Percentiles rank a stretch among this genome's conserved stretches.
These are phyloP conservation scores for Acrobeloides nanus DNA, from an alignment of 2,888 invertebrate species.

Conservation along the genomic window DNA sequence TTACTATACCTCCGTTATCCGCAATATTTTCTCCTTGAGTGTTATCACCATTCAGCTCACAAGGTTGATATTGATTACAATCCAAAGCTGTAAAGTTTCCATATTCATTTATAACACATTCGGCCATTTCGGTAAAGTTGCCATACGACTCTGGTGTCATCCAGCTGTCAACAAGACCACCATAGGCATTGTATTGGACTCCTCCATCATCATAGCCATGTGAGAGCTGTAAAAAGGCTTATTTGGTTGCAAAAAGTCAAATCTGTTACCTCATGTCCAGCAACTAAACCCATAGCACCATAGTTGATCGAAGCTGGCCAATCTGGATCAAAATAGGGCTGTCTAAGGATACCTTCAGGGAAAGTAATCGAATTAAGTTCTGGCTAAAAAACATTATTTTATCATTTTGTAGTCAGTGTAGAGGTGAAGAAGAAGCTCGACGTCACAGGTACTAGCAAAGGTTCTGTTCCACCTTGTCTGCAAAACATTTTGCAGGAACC, in stretches of 20 bases:
- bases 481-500: too few species aligned
- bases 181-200: constrained; percentile 43
- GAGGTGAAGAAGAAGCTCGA: too few species aligned
- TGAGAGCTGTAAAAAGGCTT: too few species aligned
- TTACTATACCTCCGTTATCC: constrained; percentile 60
- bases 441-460: too few species aligned
- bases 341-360: constrained; percentile 25
- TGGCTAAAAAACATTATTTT: too few species aligned
- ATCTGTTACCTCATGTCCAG: constrained; percentile 30
- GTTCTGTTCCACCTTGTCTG: too few species aligned
- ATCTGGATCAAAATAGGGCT: constrained; percentile 35
- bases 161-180: constrained; percentile 36
- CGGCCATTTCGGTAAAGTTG: constrained; percentile 33
- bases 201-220: constrained; percentile 40
- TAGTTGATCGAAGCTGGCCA: constrained; percentile 51
- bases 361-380: constrained; percentile 27
- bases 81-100: constrained; percentile 21
- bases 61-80: neutral
- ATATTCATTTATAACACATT: constrained; percentile 42
- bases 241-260: too few species aligned
- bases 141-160: constrained; percentile 31
- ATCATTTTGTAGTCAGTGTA: too few species aligned
- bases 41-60: too few species aligned
- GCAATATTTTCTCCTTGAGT: constrained; percentile 61
- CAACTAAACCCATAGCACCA: constrained; percentile 23